Evolutionary conservation across 2,113 vertebrate genomes (phyloP), one percentile per base, ranked within the genome.

Genomic region (Fukomys damarensis): DNA sequence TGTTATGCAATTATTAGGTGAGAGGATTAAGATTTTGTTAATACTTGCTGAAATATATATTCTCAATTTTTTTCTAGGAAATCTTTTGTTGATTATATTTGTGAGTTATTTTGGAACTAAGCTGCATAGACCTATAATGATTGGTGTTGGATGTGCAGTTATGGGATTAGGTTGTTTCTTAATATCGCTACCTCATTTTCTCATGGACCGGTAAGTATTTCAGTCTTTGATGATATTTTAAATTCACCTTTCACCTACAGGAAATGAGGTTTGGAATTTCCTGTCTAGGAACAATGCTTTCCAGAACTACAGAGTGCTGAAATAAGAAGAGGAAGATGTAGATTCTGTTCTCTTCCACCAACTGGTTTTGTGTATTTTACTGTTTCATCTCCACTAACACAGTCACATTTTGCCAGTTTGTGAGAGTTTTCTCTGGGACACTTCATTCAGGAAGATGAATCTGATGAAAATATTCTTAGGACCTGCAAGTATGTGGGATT

Each of bases 101-200:
- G 99, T 99, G 97, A 99, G 99, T 95, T 99, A 99, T 97, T 99
- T 99, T 61, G 99, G 99, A 79, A 99, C 99, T 52, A 99, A 99
- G 94, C 98, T 99, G 91, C 99, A 99, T 89, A 99, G 99, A 82
- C 99, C 99, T 63, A 99, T 99, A 97, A 98, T 99, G 91, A 99
- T 99, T 63, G 99, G 99, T 61, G 80, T 99, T 20, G 99, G 99
- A 52, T 99, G 99, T 93, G 91, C 99, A 10, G 14, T 99, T 94
- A 99, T 99, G 99, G 98, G 99, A 5, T 70, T 99, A 11, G 99
- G 99, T 10, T 99, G 99, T 32, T 99, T 99, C 97, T 98, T 99
- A 95, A 99, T 99, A 85, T 99, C 99, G 0, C 92, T 99, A 93
- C 99, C 99, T 97, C 99, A 99, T 98, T 99, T 99, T 97, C 98